Evolutionary conservation across 2,888 invertebrate species (phyloP), one percentile per base, ranked within the genome.

Genomic region (Drosophila paramelanica): DNA sequence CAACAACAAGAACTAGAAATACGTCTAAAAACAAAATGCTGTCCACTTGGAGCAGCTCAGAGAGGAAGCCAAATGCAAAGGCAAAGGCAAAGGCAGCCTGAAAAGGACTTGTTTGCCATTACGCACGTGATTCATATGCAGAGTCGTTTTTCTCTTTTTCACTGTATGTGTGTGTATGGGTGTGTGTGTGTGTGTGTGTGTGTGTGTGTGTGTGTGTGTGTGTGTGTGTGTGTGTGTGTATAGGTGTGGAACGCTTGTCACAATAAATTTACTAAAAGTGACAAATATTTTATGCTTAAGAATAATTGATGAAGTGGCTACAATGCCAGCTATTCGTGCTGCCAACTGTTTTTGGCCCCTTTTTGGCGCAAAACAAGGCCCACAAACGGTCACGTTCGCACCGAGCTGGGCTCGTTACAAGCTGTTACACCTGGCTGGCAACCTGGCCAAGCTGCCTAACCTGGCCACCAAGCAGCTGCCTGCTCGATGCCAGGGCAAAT

Each of bases 241-340:
- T 72, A 67, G 70, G 72, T 61, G 65, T 53, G 62, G 72, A 53
- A 58, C 56, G 65, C 79, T 79, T 90, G 89, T 89, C 89, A 88
- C 88, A 88, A 89, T 88, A 90, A 88, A 88, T 88, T 88, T 83
- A 89, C 68, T 83, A 89, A 90, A 90, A 89, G 86, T 90, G 90
- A 90, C 88, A 88, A 89, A 89, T 90, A 89, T 90, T 90, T 89
- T 78, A 88, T 88, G 83, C 88, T 88, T 88, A 90, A 90, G 86
- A 78, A 88, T 89, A 90, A 88, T 90, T 90, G 89, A 88, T 90
- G 90, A 90, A 89, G 88, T 88, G 81, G 79, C 81, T 84, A 75
- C 78, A 74, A 73, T 74, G 77, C 25, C 60, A 58, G 45, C 55
- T 46, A 41, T 25, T 20, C 53, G 45, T 45, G 25, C 59, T 17